Evolutionary conservation across 2,888 invertebrate species (phyloP).

Genomic region (Polietes domitor): DNA sequence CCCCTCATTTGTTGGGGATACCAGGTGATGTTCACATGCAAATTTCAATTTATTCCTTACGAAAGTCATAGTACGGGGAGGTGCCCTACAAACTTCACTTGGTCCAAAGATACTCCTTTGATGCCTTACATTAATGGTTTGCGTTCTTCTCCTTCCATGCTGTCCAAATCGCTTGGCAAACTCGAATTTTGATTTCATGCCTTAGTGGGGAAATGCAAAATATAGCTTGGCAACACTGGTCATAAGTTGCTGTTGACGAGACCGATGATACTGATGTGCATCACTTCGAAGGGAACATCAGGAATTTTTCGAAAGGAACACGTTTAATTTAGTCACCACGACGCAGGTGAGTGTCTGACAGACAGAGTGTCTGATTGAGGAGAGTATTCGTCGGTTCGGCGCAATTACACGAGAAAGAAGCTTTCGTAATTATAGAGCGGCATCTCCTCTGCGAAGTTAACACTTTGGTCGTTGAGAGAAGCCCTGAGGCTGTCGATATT

Average conservation of each 20-base stretch:
- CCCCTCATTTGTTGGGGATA: no score
- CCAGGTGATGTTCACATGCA: no score
- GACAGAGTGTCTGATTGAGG: conserved; percentile 33
- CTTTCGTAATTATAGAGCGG: conserved; percentile 80
- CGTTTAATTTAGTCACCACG: conserved; percentile 45
- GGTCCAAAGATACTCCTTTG: no score
- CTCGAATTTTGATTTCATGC: no score
- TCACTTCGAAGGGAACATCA: not conserved
- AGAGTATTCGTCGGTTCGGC: conserved; percentile 70
- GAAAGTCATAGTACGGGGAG: no score
- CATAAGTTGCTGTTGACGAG: not conserved
- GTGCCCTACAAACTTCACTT: no score
- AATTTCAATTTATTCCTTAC: no score
- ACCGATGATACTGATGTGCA: not conserved
- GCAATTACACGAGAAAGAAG: conserved; percentile 76
- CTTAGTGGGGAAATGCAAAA: no score
- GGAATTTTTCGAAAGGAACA: conserved; percentile 11
- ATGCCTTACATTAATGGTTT: no score
- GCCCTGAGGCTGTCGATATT: conserved; percentile 72
- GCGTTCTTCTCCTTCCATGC: no score
- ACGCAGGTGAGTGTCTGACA: conserved; percentile 1
- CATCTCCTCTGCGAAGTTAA: conserved; percentile 79
- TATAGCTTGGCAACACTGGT: no score
- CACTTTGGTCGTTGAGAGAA: conserved; percentile 78
- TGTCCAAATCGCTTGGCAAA: no score